Evolutionary conservation across 1,140 invertebrate genomes (phyloP).

Genomic region (Bicyclus anynana): DNA sequence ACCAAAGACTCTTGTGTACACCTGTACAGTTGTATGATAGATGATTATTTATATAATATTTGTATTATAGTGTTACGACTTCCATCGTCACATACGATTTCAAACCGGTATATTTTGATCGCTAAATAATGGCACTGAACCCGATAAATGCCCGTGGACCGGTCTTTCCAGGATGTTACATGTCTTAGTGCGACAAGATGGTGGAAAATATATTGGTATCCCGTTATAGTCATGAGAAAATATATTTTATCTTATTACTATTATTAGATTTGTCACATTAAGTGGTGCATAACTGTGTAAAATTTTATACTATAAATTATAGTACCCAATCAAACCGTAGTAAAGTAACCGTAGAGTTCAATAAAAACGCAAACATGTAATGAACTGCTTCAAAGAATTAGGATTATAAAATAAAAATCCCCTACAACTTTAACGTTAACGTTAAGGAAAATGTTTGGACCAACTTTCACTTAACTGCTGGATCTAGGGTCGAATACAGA

Average conservation of each 20-base stretch:
- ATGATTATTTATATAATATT: not conserved
- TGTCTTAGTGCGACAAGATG: conserved; percentile 19
- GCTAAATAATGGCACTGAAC: conserved; percentile 28
- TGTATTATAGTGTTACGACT: conserved; percentile 10
- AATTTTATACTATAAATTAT: not conserved
- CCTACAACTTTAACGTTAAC: too few species aligned
- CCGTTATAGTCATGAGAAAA: conserved; percentile 19
- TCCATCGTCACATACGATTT: conserved; percentile 18
- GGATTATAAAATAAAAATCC: too few species aligned
- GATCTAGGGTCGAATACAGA: too few species aligned
- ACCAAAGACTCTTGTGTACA: too few species aligned
- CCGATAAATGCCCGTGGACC: conserved; percentile 21
- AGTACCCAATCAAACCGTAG: not conserved
- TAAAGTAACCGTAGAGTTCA: too few species aligned
- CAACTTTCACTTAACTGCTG: too few species aligned
- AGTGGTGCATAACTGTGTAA: not conserved
- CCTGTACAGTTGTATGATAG: not conserved
- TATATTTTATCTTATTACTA: not conserved
- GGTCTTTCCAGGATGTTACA: conserved; percentile 25
- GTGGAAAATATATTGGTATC: conserved; percentile 20
- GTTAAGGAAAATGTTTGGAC: too few species aligned
- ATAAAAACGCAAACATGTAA: too few species aligned
- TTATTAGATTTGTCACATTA: not conserved
- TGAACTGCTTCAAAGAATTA: too few species aligned
- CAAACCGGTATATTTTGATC: conserved; percentile 26